Evolutionary conservation across 2,797 vertebrate species (phyloP).

Genomic region (Euthynnus affinis): DNA sequence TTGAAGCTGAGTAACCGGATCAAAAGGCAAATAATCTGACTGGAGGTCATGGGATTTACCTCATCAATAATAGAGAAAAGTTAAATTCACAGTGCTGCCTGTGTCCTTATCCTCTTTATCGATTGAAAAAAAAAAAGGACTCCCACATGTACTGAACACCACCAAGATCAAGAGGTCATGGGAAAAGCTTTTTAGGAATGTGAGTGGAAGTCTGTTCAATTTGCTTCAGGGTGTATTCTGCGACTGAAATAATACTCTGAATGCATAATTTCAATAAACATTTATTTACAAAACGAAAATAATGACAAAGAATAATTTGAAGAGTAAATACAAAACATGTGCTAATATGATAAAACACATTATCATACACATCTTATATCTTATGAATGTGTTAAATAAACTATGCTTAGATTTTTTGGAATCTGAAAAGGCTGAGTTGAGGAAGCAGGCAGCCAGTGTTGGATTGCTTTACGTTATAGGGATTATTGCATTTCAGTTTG

Average conservation of each 20-base stretch:
- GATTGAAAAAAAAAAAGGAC: slow-evolving; percentile 22
- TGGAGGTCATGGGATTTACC: slow-evolving; percentile 52
- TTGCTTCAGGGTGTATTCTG: neutral
- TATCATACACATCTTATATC: slow-evolving; percentile 85
- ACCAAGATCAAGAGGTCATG: slow-evolving; percentile 70
- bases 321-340: slow-evolving; percentile 91
- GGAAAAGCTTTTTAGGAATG: slow-evolving; percentile 76
- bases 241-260: slow-evolving; percentile 31
- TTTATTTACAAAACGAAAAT: slow-evolving; percentile 95
- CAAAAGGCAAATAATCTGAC: slow-evolving; percentile 59
- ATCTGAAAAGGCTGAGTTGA: slow-evolving; percentile 61
- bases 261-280: slow-evolving; percentile 77
- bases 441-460: slow-evolving; percentile 68
- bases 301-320: slow-evolving; percentile 87
- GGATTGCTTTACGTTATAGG: slow-evolving; percentile 72
- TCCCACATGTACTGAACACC: slow-evolving; percentile 42
- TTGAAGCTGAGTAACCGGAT: slow-evolving; percentile 58
- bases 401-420: slow-evolving; percentile 62
- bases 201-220: slow-evolving; percentile 21
- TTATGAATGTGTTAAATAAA: slow-evolving; percentile 80
- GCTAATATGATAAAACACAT: slow-evolving; percentile 90
- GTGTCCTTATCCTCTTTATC: slow-evolving; percentile 54
- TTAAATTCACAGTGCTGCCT: slow-evolving; percentile 46
- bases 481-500: slow-evolving; percentile 86
- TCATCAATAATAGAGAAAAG: slow-evolving; percentile 54